phyloP scores from a whole-genome alignment of 2,113 vertebrate species.

The Aegotheles bennettii region DNA sequence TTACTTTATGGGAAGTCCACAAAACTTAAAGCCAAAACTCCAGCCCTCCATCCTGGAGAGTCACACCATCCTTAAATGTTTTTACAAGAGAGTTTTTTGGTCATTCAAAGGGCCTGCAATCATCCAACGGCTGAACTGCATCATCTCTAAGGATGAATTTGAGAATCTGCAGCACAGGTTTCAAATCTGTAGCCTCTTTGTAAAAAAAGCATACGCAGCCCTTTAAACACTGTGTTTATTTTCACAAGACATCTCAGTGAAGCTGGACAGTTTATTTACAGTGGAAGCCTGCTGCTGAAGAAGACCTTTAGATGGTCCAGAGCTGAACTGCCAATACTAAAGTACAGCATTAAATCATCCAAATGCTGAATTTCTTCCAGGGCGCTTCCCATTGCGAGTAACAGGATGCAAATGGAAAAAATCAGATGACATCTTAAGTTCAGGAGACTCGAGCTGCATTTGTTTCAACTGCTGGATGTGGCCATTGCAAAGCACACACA shows the following conservation, averaged over 20 bases:
- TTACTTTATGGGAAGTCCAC: not conserved
- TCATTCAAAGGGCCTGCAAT: not conserved
- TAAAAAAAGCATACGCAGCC: not conserved
- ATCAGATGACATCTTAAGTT: not conserved
- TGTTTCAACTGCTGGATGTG: not conserved
- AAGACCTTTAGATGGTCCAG: not conserved
- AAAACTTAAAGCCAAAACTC: not conserved
- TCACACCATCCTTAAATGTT: not conserved
- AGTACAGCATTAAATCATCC: not conserved
- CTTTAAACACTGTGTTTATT: not conserved
- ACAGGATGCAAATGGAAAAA: conserved; percentile 5
- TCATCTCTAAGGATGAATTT: not conserved
- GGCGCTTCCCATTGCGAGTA: not conserved
- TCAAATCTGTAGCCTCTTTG: not conserved
- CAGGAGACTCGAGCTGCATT: not conserved
- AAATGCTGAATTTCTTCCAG: not conserved
- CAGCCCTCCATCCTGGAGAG: not conserved
- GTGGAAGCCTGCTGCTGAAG: not conserved
- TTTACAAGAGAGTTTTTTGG: not conserved
- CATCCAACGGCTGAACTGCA: not conserved
- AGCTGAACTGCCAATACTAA: not conserved
- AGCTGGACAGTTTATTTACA: conserved; percentile 2
- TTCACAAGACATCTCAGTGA: not conserved
- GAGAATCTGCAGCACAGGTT: not conserved
- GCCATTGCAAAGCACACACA: not conserved